Evolutionary conservation across 2,797 vertebrate genomes (phyloP), one percentile per base, ranked within the genome.

Genomic region (Cercopithecus mitis): DNA sequence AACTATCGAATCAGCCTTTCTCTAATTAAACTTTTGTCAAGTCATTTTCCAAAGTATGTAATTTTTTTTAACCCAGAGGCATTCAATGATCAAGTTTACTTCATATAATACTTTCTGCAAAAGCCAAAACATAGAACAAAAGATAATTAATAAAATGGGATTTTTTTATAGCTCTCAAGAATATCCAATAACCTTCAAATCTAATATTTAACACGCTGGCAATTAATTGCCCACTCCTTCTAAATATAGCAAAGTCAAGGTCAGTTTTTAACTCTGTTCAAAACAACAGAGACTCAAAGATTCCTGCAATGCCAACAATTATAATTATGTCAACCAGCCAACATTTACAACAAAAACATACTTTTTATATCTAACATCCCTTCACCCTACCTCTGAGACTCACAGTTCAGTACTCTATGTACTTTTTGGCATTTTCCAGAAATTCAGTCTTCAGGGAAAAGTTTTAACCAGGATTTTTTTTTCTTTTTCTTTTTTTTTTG

Each of bases 351-450:
- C 90, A 97, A 98, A 96, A 98, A 97, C 94, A 93, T 97, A 97
- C 92, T 97, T 98, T 98, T 98, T 97, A 92, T 97, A 98, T 95
- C 97, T 97, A 98, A 39, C 77, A 75, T 85, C 70, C 61, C 77
- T 98, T 98, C 98, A 97, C 97, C 96, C 97, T 98, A 97, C 98
- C 97, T 98, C 95, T 89, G 95, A 96, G 98, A 98, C 98, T 98
- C 97, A 84, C 80, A 98, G 97, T 97, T 98, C 97, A 97, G 97
- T 97, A 98, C 97, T 98, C 98, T 96, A 86, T 97, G 98, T 98
- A 98, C 98, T 86, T 94, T 9, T 47, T 13, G 2, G 83, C 45
- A 97, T 97, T 97, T 98, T 98, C 97, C 97, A 98, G 97, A 98
- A 98, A 98, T 67, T 76, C 95, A 0, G 89, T 84, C 55, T 96